A percentile compares a stretch with the other conserved stretches of the same genome.
Conservation (phyloP, 2,113 vertebrate species). For the Aegithalos caudatus region DNA sequence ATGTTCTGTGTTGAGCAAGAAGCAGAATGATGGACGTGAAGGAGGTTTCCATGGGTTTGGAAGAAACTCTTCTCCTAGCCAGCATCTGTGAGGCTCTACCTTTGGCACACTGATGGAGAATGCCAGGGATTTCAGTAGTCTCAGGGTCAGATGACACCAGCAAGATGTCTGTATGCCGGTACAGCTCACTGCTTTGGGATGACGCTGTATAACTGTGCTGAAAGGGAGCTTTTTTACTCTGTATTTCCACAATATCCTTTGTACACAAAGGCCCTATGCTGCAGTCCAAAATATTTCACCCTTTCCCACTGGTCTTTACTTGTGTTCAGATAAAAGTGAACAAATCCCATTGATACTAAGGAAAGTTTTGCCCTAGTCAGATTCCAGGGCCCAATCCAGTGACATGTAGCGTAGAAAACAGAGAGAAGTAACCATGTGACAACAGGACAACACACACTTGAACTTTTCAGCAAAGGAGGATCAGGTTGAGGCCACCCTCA, state of each 20-base stretch:
- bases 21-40: background rate
- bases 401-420: background rate
- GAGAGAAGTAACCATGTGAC: background rate
- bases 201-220: background rate
- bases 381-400: background rate
- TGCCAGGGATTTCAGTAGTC: background rate
- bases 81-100: background rate
- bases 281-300: background rate
- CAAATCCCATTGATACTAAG: background rate
- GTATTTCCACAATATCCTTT: background rate
- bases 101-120: background rate
- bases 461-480: background rate
- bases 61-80: background rate
- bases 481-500: background rate
- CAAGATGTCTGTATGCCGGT: background rate
- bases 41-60: background rate
- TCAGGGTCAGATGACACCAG: background rate
- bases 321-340: background rate
- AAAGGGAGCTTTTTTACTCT: background rate
- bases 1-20: background rate
- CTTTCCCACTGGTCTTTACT: background rate
- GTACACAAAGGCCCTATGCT: background rate
- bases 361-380: background rate
- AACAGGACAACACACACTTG: background rate
- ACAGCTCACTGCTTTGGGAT: background rate